A percentile compares a stretch with the other conserved stretches of the same genome.
These are phyloP conservation scores for Aphaenogaster rudis DNA, from an alignment of 1,140 invertebrate genomes.

Conservation along the genomic window DNA sequence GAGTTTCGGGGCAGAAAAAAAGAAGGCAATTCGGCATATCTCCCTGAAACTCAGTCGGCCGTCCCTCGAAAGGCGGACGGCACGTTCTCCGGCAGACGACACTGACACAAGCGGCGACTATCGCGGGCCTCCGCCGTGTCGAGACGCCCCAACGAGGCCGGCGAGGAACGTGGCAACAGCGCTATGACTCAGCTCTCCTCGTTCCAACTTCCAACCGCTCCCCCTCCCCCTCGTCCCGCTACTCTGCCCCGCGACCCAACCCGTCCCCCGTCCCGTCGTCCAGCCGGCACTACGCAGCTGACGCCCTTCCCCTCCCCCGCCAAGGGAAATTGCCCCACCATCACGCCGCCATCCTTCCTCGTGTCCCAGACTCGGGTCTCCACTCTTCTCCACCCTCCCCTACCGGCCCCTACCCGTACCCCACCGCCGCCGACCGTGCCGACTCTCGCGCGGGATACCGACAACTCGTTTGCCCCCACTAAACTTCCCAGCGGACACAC, in stretches of 20 bases:
- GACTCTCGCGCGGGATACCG: slow-evolving; percentile 69
- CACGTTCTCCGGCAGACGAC: slow-evolving; percentile 70
- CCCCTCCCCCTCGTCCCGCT: slow-evolving; percentile 52
- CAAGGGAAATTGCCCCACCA: slow-evolving; percentile 56
- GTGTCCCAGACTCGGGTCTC: slow-evolving; percentile 79
- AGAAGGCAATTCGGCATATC: slow-evolving; percentile 42
- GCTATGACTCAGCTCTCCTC: slow-evolving; percentile 86
- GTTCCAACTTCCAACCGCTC: slow-evolving; percentile 67
- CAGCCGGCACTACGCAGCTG: slow-evolving; percentile 81
- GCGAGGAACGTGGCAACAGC: slow-evolving; percentile 84
- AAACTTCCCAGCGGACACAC: slow-evolving; percentile 37
- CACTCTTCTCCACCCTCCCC: slow-evolving; percentile 35
- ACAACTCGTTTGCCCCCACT: slow-evolving; percentile 76
- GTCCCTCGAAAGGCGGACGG: background rate
- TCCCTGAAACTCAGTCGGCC: slow-evolving; percentile 37
- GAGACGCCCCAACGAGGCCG: slow-evolving; percentile 75
- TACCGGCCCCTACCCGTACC: slow-evolving; percentile 55
- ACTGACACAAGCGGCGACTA: slow-evolving; percentile 73
- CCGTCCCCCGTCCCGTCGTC: slow-evolving; percentile 29
- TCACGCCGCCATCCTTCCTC: slow-evolving; percentile 78
- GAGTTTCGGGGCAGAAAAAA: background rate
- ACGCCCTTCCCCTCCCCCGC: slow-evolving; percentile 80
- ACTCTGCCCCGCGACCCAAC: slow-evolving; percentile 34
- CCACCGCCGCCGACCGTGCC: slow-evolving; percentile 22
- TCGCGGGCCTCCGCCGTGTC: slow-evolving; percentile 61